Conservation (phyloP, 2,113 vertebrate species). For the Pollachius pollachius region DNA sequence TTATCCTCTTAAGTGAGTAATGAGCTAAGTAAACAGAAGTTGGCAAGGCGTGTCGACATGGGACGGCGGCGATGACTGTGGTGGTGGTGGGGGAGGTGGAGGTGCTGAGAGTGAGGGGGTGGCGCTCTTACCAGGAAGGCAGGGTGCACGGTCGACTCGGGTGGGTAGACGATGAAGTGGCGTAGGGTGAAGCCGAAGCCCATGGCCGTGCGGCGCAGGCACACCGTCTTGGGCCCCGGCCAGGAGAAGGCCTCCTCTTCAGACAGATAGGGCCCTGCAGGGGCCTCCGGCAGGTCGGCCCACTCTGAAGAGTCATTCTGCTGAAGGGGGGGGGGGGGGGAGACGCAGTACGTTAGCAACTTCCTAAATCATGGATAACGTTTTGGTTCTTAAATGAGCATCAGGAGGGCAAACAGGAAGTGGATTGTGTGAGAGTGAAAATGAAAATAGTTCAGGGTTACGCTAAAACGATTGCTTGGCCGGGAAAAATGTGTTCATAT, state of each 20-base stretch:
- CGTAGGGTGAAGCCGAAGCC: constrained; percentile 97
- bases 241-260: constrained; percentile 92
- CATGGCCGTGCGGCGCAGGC: constrained; percentile 82
- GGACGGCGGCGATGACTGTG: no score
- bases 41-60: no score
- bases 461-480: no score
- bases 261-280: constrained; percentile 30
- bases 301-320: constrained; percentile 62
- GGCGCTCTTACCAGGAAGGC: constrained; percentile 77
- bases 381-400: no score
- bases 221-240: constrained; percentile 90
- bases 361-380: neutral
- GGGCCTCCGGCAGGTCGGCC: constrained; percentile 41
- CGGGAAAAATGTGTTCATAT: no score
- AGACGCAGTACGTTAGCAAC: neutral
- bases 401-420: no score
- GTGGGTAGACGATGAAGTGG: constrained; percentile 98
- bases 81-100: no score
- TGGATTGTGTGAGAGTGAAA: no score
- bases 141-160: constrained; percentile 87
- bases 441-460: no score
- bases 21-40: neutral
- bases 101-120: neutral
- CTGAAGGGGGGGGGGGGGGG: neutral
- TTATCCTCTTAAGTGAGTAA: neutral